Evolutionary conservation across 2,797 vertebrate genomes (phyloP), one percentile per base, ranked within the genome.

Genomic region (Lepidocolaptes lacrymiger): DNA sequence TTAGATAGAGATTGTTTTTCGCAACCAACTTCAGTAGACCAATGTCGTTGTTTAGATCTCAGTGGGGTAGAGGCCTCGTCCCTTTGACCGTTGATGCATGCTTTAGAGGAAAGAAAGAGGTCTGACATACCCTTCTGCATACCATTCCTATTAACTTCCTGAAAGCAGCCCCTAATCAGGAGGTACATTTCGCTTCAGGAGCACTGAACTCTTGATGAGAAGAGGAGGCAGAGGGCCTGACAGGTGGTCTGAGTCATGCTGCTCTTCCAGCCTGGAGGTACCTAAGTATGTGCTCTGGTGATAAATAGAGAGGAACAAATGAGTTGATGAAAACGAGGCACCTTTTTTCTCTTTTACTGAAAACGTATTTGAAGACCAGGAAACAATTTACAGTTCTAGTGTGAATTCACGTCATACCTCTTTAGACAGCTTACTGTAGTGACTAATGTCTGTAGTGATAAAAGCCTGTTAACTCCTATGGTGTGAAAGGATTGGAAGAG

Each of bases 361-460:
- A n/a, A 46, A 66, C n/a, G 5, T 4, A n/a, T 32, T 73, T 82
- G 61, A 63, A 39, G 19, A 51, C 23, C 10, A 54, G 30, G 39
- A 41, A 66, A 66, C 7, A 59, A 34, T 37, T 66, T 88, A 26
- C 13, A 39, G 17, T 72, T 82, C 14, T 54, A 46, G 49, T 21
- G 12, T 61, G 43, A 27, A 43, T 69, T 73, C 21, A 24, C 0
- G 0, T 28, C 20, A 44, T 61, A 28, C 1, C 1, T 64, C 30
- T 59, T 69, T 46, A 61, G 17, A 24, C 8, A 67, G 9, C 10
- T 80, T 71, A 43, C 7, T 44, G 11, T 55, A 36, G 13, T 28
- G 26, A 43, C 66, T 55, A 73, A 63, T 12, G 5, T 30, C 12
- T 34, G 7, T 39, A 30, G 5, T 34, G 36, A 39, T 39, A 54